A percentile compares a stretch with the other conserved stretches of the same genome.
phyloP scores from a whole-genome alignment of 2,888 invertebrate species.

The Cybosia mesomella region DNA sequence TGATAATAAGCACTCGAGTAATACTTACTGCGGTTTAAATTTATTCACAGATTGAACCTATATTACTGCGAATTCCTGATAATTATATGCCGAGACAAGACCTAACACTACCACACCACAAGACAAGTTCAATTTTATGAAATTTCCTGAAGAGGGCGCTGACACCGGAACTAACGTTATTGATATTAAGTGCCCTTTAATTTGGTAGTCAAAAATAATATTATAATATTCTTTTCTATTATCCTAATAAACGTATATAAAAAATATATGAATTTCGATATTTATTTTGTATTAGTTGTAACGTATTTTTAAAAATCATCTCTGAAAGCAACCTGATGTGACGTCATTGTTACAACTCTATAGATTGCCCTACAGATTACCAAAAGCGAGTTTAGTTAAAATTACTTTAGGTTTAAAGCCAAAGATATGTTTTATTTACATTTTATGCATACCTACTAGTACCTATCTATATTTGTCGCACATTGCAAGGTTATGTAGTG shows the following conservation, averaged over 20 bases:
- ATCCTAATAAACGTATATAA: background rate
- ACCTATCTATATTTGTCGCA: too few species aligned
- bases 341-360: background rate
- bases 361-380: too few species aligned
- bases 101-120: constrained; percentile 75
- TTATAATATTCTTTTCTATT: background rate
- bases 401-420: too few species aligned
- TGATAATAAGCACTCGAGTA: constrained; percentile 32
- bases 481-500: too few species aligned
- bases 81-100: constrained; percentile 67
- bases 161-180: constrained; percentile 71
- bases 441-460: too few species aligned
- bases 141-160: constrained; percentile 70
- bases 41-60: constrained; percentile 71
- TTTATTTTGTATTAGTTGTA: background rate
- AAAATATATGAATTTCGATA: background rate
- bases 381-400: too few species aligned
- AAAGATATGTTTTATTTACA: too few species aligned
- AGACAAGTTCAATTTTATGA: constrained; percentile 71
- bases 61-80: constrained; percentile 71
- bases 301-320: background rate
- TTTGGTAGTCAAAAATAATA: background rate
- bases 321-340: background rate
- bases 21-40: constrained; percentile 74
- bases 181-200: constrained; percentile 49